Base-by-base conservation (phyloP, 2,113 vertebrate species). In the Anguilla rostrata region DNA sequence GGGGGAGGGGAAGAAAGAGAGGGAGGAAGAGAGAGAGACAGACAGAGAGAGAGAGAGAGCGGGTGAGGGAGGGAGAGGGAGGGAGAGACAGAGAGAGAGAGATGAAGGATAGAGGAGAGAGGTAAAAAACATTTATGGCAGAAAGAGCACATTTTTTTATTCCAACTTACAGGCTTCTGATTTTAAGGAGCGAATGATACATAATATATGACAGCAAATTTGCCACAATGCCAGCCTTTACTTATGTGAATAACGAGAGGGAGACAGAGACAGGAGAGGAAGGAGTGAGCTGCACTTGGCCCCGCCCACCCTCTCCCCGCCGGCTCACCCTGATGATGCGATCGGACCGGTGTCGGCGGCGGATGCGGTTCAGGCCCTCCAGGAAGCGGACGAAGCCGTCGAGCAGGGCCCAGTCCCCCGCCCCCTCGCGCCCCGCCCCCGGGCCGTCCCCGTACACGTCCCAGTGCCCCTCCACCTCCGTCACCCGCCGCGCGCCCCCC, bases 321-420 rank as follows among this genome's bases (percentile, higher is more conserved):
- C 94, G 66, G 92, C 56, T 94, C 91, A 98, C 97, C 87, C 96
- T 92, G 75, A 97, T 96, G 92, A 97, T 98, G 6, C 98, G 95
- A 83, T 99, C 98, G 0, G 98, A 99, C 3, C 98, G 97, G 86
- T 99, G 98, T 5, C 98, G 96, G 8, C 98, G 91, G 0, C 98
- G 96, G 39, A 99, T 99, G 41, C 98, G 97, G 92, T 99, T 99
- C 85, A 99, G 92, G 0, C 98, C 98, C 92, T 99, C 98, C 92
- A 99, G 95, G n/a, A 99, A 99, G 86, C 98, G 98, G 71, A 99
- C 96, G 89, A 99, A 99, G 9, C 97, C 97, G 0, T 99, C 98
- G 7, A 99, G 92, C 79, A 99, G 94, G 80, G 96, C 94, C 97
- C 97, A 97, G 84, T 99, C 98, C 57, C 97, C 97, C 40, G 95